Percentiles rank a stretch among this genome's conserved stretches.
Evolutionary conservation across 64 coral and sea anemone genomes (phyloP).

Genomic region (Catalaphyllia jardinei): DNA sequence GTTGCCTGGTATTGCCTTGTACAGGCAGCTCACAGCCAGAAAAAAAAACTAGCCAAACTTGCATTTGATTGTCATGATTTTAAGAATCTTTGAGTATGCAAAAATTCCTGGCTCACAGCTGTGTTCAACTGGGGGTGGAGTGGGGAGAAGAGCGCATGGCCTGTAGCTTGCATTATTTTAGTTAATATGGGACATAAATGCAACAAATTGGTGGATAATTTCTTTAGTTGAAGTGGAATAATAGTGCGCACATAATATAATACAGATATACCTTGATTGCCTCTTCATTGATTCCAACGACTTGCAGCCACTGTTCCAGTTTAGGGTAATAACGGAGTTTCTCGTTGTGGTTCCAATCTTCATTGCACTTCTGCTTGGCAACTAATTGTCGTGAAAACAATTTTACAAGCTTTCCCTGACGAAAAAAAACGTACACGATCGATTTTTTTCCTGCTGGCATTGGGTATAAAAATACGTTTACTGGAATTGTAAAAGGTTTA

Average conservation of each 20-base stretch:
- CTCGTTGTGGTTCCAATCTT: conserved; percentile 42
- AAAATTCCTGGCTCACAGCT: too few species aligned
- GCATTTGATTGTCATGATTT: too few species aligned
- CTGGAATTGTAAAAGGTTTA: neutral
- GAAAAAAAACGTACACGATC: conserved; percentile 19
- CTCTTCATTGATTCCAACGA: conserved; percentile 76
- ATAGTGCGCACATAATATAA: neutral
- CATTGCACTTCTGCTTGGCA: conserved; percentile 67
- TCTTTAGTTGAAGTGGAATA: neutral
- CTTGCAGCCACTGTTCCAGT: conserved; percentile 85
- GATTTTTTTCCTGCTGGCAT: neutral
- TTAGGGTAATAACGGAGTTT: conserved; percentile 75
- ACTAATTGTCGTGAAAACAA: conserved; percentile 88
- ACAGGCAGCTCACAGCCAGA: too few species aligned
- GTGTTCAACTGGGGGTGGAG: too few species aligned
- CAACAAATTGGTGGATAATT: too few species aligned
- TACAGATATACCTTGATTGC: conserved; percentile 66
- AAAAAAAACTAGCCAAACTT: too few species aligned
- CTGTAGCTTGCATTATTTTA: too few species aligned
- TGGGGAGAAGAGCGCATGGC: too few species aligned
- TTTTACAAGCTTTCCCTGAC: conserved; percentile 94
- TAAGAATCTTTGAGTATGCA: too few species aligned
- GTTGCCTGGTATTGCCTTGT: too few species aligned
- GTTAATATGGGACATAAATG: too few species aligned
- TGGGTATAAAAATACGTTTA: neutral